Percentiles rank a stretch among this genome's conserved stretches.
Conservation (phyloP, 2,797 vertebrate species). For the Buphagus erythrorhynchus region DNA sequence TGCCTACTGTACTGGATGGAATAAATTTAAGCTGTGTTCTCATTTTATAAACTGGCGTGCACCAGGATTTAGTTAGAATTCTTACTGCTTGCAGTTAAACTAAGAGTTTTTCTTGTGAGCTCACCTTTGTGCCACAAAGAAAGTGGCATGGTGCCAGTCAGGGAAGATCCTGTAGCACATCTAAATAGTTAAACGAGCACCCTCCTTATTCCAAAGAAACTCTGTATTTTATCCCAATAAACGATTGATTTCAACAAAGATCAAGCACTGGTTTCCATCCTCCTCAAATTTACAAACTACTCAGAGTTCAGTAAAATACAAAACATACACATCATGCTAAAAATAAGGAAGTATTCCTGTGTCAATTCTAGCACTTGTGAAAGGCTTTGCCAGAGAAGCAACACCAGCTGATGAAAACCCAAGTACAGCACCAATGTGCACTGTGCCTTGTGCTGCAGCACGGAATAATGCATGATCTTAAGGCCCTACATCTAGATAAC, state of each 20-base stretch:
- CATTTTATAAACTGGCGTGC: not conserved
- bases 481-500: not conserved
- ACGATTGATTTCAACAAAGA: not conserved
- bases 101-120: not conserved
- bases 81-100: not conserved
- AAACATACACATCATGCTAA: not conserved
- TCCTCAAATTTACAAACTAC: not conserved
- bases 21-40: constrained; percentile 19
- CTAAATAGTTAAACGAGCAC: not conserved
- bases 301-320: not conserved
- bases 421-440: not conserved
- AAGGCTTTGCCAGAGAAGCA: not conserved
- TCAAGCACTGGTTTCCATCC: not conserved
- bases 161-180: not conserved
- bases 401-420: not conserved
- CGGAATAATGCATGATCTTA: not conserved
- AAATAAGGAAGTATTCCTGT: not conserved
- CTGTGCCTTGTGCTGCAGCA: not conserved
- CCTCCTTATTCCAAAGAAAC: not conserved
- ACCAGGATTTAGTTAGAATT: not conserved
- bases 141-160: not conserved
- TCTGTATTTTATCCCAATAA: not conserved
- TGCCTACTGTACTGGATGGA: constrained; percentile 15
- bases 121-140: not conserved
- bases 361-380: not conserved